Evolutionary conservation across 1,140 invertebrate genomes (phyloP).

Genomic region (Drosophila simulans): DNA sequence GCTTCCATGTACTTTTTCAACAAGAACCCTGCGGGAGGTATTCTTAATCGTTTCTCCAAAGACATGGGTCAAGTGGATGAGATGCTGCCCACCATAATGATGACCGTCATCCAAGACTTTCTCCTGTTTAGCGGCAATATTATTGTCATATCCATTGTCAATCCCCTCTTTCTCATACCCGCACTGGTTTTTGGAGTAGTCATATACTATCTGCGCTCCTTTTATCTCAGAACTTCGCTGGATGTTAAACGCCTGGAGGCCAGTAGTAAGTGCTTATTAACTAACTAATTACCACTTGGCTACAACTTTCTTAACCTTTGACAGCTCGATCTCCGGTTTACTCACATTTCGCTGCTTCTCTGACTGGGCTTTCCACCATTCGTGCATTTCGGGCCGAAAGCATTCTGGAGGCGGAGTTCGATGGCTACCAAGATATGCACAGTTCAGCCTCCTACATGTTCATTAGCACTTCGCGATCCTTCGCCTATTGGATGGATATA

Average conservation of each 20-base stretch:
- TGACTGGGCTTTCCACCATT: conserved; percentile 95
- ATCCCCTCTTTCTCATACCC: conserved; percentile 91
- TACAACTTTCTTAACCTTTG: neutral
- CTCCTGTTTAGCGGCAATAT: conserved; percentile 91
- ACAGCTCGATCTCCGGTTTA: conserved; percentile 92
- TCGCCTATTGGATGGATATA: conserved; percentile 92
- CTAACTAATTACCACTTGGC: neutral
- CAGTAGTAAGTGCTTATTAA: conserved; percentile 88
- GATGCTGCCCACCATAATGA: conserved; percentile 90
- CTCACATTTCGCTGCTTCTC: conserved; percentile 94
- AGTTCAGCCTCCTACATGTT: conserved; percentile 88
- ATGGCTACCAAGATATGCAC: conserved; percentile 90
- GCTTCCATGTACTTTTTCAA: conserved; percentile 94
- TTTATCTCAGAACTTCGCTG: conserved; percentile 93
- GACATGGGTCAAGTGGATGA: conserved; percentile 95
- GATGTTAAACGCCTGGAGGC: conserved; percentile 95
- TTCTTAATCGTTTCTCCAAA: conserved; percentile 90
- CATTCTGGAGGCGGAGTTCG: conserved; percentile 92
- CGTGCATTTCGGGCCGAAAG: conserved; percentile 92
- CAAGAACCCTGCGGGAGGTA: conserved; percentile 88
- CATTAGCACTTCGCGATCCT: conserved; percentile 87
- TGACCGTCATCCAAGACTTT: conserved; percentile 91
- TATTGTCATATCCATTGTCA: conserved; percentile 90
- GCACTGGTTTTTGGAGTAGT: conserved; percentile 88
- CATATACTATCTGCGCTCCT: conserved; percentile 90